A percentile compares a stretch with the other conserved stretches of the same genome.
Conservation (phyloP, 2,113 vertebrate genomes). For the Poicephalus gulielmi region DNA sequence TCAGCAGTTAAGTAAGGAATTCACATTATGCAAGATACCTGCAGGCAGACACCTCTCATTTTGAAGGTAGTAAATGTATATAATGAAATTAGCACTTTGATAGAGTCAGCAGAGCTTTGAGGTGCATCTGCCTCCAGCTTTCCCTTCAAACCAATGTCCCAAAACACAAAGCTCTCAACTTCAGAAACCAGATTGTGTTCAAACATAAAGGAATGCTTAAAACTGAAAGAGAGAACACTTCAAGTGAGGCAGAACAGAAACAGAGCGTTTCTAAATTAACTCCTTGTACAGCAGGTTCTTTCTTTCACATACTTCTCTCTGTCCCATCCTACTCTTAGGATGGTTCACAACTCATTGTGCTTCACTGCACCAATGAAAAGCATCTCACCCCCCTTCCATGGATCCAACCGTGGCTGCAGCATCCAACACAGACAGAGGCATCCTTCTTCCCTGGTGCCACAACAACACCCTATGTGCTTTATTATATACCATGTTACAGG, state of each 20-base stretch:
- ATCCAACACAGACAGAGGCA: background rate
- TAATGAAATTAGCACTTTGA: background rate
- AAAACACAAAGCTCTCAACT: background rate
- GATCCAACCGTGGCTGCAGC: background rate
- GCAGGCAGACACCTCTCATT: background rate
- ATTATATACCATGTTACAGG: background rate
- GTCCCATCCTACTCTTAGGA: background rate
- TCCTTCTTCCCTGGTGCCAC: background rate
- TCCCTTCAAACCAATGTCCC: background rate
- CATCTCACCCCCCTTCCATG: accelerated
- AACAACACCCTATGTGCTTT: background rate
- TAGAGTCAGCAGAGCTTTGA: background rate
- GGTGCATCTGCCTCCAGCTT: background rate
- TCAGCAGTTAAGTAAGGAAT: background rate
- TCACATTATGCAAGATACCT: background rate
- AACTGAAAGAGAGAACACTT: background rate
- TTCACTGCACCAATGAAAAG: background rate
- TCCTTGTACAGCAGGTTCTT: background rate
- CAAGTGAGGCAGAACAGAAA: background rate
- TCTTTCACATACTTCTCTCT: background rate
- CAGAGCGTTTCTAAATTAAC: background rate
- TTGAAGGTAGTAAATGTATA: background rate
- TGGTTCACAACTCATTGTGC: background rate
- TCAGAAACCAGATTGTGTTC: background rate
- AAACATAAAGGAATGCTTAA: background rate